These are phyloP conservation scores for Coleophora deauratella DNA, from an alignment of 2,888 invertebrate species.

Conservation along the genomic window DNA sequence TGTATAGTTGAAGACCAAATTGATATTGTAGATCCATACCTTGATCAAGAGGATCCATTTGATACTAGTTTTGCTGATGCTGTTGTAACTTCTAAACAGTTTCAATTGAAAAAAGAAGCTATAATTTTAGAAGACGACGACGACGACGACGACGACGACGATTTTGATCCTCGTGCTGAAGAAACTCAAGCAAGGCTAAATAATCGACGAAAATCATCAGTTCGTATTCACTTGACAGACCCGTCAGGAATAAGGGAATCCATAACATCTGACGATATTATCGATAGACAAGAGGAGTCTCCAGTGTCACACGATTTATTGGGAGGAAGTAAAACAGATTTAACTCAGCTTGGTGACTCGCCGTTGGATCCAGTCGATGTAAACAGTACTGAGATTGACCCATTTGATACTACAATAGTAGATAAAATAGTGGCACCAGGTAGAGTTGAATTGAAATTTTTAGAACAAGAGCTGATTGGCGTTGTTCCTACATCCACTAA, in stretches of 20 bases:
- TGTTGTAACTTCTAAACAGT: constrained; percentile 71
- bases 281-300: constrained; percentile 52
- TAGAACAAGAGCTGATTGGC: constrained; percentile 84
- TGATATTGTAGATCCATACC: constrained; percentile 59
- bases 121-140: constrained; percentile 62
- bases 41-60: constrained; percentile 84
- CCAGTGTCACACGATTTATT: constrained; percentile 77
- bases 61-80: constrained; percentile 89
- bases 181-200: constrained; percentile 58
- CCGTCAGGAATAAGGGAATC: constrained; percentile 76
- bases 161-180: constrained; percentile 79
- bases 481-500: constrained; percentile 33
- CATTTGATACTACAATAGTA: constrained; percentile 89
- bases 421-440: constrained; percentile 82
- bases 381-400: constrained; percentile 79
- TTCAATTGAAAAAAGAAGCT: constrained; percentile 56
- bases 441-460: constrained; percentile 82
- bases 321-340: constrained; percentile 84
- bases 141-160: constrained; percentile 64
- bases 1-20: constrained; percentile 62
- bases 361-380: constrained; percentile 78
- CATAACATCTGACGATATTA: constrained; percentile 66
- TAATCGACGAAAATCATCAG: constrained; percentile 64
- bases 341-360: constrained; percentile 78
- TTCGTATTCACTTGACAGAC: constrained; percentile 77